Evolutionary conservation across 2,113 vertebrate species (phyloP), one percentile per base, ranked within the genome.

Genomic region (Apodemus sylvaticus): DNA sequence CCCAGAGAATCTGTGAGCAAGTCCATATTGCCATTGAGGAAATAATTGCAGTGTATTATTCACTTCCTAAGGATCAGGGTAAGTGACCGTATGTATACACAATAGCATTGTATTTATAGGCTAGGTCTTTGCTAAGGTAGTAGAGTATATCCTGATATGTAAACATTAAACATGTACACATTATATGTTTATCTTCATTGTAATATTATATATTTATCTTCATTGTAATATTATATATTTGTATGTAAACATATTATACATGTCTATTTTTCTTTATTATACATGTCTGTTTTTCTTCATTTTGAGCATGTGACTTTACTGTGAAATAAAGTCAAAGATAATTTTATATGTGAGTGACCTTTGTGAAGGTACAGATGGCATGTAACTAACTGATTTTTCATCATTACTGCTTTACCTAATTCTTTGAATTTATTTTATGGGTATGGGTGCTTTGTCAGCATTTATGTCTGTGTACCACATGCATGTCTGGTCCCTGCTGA

Each of bases 21-120:
- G 97, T 99, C 82, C 97, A 98, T 96, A 98, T 98, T 97, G 98
- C 98, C 0, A 86, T 99, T 70, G 97, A 99, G 89, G 98, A 98
- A 74, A 96, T 99, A 94, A 98, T 98, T 55, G 98, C 99, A 0
- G 98, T 99, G 4, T 99, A 99, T 92, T 99, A 99, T 98, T 99
- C 99, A 98, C 98, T 99, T 8, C 99, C 99, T 1, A 99, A 99
- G 98, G 98, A 98, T 89, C 99, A 99, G 98, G 99, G 99, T 99
- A 98, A 98, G 99, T 48, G 12, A 53, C 9, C 64, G 1, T 51
- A 29, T 10, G 1, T 51, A 29, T 10, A 51, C 22, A 31, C 31
- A 26, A n/a, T 64, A 73, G 16, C 9, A 0, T 94, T 97, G 13
- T 5, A 20, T 89, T 92, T 81, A 58, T 64, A 58, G 48, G 11